Percentiles rank a stretch among this genome's conserved stretches.
Evolutionary conservation across 1,140 invertebrate genomes (phyloP).

Genomic region (Galendromus occidentalis): DNA sequence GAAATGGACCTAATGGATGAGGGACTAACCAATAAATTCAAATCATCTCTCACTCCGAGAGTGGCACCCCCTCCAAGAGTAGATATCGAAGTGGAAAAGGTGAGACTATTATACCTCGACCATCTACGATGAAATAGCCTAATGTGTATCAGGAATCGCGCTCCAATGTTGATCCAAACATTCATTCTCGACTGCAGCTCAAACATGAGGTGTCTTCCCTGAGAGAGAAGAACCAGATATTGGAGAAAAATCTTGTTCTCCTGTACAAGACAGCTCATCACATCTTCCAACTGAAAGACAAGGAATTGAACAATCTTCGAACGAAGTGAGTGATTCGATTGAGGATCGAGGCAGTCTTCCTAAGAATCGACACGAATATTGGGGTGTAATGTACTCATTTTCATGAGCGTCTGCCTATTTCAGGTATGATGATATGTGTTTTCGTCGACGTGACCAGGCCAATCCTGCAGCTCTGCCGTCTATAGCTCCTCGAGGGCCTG

Average conservation of each 20-base stretch:
- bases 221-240: neutral
- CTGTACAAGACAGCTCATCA: neutral
- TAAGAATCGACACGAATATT: no score
- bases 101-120: no score
- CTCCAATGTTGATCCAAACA: no score
- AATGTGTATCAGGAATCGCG: no score
- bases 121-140: no score
- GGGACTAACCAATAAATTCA: neutral
- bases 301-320: neutral
- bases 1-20: constrained; percentile 7
- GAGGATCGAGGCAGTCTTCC: neutral
- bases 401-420: neutral
- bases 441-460: neutral
- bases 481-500: neutral
- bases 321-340: neutral
- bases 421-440: neutral
- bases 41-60: neutral
- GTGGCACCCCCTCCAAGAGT: no score
- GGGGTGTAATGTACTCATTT: no score
- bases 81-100: no score
- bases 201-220: neutral
- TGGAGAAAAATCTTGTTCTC: constrained; percentile 1
- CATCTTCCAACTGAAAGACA: neutral
- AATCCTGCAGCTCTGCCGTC: neutral
- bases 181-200: no score